These are phyloP conservation scores for Micromys minutus DNA, from an alignment of 2,113 vertebrate species.

Conservation along the genomic window DNA sequence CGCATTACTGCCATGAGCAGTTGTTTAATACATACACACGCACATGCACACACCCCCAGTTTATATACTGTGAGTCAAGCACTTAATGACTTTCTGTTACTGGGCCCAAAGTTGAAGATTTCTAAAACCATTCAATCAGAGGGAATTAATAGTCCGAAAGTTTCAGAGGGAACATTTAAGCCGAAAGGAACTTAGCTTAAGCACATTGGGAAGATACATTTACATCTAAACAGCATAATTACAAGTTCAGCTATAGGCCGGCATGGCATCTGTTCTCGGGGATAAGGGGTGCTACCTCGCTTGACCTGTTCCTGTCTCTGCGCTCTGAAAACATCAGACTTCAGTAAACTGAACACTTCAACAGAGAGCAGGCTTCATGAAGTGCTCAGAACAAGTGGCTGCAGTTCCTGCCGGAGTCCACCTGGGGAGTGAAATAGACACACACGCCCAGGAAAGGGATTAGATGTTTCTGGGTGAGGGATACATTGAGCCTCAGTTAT, in stretches of 20 bases:
- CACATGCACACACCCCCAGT: neutral
- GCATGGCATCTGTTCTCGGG: neutral
- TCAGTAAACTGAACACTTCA: slow-evolving; percentile 13
- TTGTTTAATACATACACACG: neutral
- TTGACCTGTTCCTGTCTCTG: neutral
- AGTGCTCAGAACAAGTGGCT: neutral
- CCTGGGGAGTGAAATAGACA: neutral
- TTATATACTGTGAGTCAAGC: slow-evolving; percentile 20
- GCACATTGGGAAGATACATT: slow-evolving; percentile 60
- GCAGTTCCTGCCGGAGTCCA: neutral
- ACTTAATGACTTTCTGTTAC: slow-evolving; percentile 52
- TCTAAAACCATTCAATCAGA: slow-evolving; percentile 60
- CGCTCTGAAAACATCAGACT: neutral
- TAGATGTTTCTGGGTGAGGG: neutral
- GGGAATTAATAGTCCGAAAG: slow-evolving; percentile 59
- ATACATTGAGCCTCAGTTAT: neutral
- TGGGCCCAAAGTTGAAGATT: slow-evolving; percentile 49
- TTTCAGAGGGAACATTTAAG: slow-evolving; percentile 62
- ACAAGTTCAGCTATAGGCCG: neutral
- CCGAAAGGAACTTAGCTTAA: slow-evolving; percentile 49
- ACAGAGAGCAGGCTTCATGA: slow-evolving; percentile 7
- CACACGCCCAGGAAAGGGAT: neutral
- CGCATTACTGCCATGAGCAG: neutral
- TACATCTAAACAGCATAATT: slow-evolving; percentile 71
- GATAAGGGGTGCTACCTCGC: neutral